Evolutionary conservation across 2,113 vertebrate genomes (phyloP).

Genomic region (Fulmarus glacialis): DNA sequence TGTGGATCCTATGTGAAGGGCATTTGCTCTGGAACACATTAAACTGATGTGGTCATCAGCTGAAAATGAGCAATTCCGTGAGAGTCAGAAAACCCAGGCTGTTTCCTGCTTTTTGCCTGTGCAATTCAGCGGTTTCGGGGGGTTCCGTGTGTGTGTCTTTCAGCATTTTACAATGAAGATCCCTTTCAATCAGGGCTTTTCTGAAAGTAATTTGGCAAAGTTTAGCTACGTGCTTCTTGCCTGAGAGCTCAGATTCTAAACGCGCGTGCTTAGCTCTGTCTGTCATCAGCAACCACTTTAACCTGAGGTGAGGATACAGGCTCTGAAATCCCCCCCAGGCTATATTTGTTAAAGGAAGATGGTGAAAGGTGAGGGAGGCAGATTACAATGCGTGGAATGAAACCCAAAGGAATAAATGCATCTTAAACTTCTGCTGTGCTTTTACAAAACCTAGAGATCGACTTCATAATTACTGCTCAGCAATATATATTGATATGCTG

Average conservation of each 20-base stretch:
- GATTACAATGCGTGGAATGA: constrained; percentile 7
- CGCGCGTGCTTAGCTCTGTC: not conserved
- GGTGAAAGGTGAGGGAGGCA: constrained; percentile 51
- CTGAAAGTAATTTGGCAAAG: constrained; percentile 26
- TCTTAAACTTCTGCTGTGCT: not conserved
- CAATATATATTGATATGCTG: not conserved
- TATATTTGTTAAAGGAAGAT: not conserved
- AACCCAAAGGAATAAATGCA: not conserved
- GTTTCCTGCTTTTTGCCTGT: not conserved
- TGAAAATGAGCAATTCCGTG: not conserved
- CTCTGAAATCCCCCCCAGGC: not conserved
- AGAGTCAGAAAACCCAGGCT: not conserved
- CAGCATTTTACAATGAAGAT: constrained; percentile 44
- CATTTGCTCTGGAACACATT: not conserved
- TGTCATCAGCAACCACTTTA: constrained; percentile 64
- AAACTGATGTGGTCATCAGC: not conserved
- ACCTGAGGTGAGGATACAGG: not conserved
- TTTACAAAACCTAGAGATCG: not conserved
- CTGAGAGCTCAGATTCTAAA: not conserved
- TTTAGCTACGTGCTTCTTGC: not conserved
- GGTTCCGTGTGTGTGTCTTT: not conserved
- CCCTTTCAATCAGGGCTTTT: constrained; percentile 39
- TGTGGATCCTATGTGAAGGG: not conserved
- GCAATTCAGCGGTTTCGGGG: not conserved
- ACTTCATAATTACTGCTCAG: not conserved